Evolutionary conservation across 2,888 invertebrate genomes (phyloP).

Genomic region (Fabriciana adippe): DNA sequence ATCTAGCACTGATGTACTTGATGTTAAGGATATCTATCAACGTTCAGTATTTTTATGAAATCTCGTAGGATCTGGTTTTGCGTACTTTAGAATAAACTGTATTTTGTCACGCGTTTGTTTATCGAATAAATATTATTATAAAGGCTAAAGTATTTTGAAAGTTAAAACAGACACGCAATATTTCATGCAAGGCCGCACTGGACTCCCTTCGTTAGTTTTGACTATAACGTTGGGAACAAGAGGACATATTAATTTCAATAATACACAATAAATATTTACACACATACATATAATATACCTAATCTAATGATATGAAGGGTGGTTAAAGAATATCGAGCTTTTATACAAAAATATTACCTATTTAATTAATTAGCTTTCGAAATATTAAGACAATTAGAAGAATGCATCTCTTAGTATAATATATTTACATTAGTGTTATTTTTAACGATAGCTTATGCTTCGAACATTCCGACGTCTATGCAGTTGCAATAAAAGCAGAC

Average conservation of each 20-base stretch:
- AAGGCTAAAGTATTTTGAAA: no score
- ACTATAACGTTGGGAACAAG: no score
- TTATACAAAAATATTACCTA: not conserved
- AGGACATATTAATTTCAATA: no score
- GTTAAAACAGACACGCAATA: no score
- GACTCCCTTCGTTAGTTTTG: no score
- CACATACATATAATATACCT: not conserved
- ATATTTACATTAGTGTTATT: not conserved
- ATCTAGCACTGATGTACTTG: conserved; percentile 51
- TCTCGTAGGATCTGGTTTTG: conserved; percentile 34
- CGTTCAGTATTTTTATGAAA: conserved; percentile 38
- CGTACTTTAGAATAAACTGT: not conserved
- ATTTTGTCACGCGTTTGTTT: not conserved
- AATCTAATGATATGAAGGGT: not conserved
- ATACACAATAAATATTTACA: no score
- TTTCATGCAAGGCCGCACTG: no score
- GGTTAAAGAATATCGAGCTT: conserved; percentile 3
- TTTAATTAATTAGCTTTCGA: conserved; percentile 5
- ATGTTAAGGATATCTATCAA: conserved; percentile 34
- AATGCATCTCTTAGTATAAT: not conserved
- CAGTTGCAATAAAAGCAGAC: no score
- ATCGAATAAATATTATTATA: no score
- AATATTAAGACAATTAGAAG: not conserved
- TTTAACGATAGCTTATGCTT: no score
- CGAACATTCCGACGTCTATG: no score